These are phyloP conservation scores for Triplophysa siluroides DNA, from an alignment of 2,113 vertebrate genomes.

Conservation along the genomic window DNA sequence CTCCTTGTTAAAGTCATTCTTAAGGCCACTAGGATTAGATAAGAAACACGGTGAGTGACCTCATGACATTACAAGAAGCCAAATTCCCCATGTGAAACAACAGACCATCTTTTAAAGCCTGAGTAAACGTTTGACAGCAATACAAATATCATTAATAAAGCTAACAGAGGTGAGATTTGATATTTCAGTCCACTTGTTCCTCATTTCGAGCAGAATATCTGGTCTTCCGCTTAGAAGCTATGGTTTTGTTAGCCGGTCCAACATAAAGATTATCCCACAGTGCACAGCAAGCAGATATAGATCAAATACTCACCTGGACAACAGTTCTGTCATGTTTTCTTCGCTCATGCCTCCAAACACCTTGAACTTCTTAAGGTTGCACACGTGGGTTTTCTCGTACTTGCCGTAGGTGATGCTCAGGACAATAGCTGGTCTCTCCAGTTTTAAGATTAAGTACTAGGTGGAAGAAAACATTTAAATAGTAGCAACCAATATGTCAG, in stretches of 20 bases:
- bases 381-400: slow-evolving; percentile 98
- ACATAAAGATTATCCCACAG: not conserved
- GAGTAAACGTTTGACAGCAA: not conserved
- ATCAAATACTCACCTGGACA: slow-evolving; percentile 84
- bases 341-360: slow-evolving; percentile 99
- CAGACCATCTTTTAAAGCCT: not conserved
- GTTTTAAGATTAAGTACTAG: slow-evolving; percentile 95
- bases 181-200: not conserved
- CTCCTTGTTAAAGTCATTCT: slow-evolving; percentile 99
- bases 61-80: not conserved
- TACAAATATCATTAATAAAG: not conserved
- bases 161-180: not conserved
- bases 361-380: slow-evolving; percentile 99
- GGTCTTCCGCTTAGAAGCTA: not conserved
- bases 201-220: no score
- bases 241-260: not conserved
- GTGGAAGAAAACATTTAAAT: slow-evolving; percentile 4
- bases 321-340: slow-evolving; percentile 98
- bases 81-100: not conserved
- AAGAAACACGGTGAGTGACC: slow-evolving; percentile 50
- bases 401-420: slow-evolving; percentile 99
- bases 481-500: not conserved
- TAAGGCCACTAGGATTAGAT: slow-evolving; percentile 87
- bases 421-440: slow-evolving; percentile 95
- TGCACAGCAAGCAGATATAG: not conserved